These are phyloP conservation scores for Cryptoleucopteryx plumbea DNA, from an alignment of 2,113 vertebrate species.

Conservation along the genomic window DNA sequence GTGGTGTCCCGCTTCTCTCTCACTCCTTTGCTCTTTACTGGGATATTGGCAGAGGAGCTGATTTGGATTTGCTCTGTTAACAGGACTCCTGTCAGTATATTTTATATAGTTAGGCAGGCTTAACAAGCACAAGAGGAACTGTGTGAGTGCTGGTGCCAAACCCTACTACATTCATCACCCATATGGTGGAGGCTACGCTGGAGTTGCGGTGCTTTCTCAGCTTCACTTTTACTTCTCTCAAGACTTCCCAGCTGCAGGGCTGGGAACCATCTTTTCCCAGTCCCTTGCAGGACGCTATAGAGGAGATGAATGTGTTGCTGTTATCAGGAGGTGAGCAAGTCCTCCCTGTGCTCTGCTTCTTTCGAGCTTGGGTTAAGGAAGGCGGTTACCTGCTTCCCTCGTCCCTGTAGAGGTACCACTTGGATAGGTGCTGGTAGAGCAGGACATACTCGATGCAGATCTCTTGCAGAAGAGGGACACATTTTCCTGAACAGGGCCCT, in stretches of 20 bases:
- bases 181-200: rapidly evolving
- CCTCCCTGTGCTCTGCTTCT: neutral
- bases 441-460: neutral
- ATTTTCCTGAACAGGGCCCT: neutral
- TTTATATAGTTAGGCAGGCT: neutral
- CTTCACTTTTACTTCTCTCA: neutral
- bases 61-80: neutral
- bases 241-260: neutral
- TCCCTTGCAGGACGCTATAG: neutral
- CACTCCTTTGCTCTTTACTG: neutral
- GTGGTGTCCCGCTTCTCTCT: neutral
- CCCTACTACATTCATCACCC: neutral
- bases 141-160: neutral
- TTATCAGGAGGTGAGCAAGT: neutral
- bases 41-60: neutral
- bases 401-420: neutral
- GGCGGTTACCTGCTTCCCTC: neutral
- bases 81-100: neutral
- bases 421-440: neutral
- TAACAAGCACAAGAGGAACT: neutral
- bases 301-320: neutral
- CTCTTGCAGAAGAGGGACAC: neutral
- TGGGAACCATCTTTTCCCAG: neutral
- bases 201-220: rapidly evolving
- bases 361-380: neutral